Base-by-base conservation (phyloP, 2,797 vertebrate species). In the Muscicapa comitata region DNA sequence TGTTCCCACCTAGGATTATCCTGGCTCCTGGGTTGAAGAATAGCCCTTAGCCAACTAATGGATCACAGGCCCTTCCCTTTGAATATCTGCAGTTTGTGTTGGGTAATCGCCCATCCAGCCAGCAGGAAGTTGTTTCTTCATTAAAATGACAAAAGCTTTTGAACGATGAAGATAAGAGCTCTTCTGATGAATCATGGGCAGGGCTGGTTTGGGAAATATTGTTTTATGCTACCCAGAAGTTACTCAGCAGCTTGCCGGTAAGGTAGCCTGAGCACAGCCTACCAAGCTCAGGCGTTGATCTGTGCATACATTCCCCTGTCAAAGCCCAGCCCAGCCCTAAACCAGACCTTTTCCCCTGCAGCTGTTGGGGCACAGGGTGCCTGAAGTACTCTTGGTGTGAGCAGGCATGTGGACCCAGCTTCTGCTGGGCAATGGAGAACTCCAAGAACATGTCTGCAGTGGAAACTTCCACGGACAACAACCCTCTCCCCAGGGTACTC, bases 1-100 rank as follows among this genome's bases (percentile, higher is more conserved):
- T 93, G 82, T 80, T 95, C 85, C 91, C 82, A 94, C 93, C 96
- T 96, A 91, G 81, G 81, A 96, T 96, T 96, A 94, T 71, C 89
- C 72, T 50, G 45, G 48, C 71, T 86, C 55, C 38, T 0, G 2
- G 40, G 53, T 21, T 77, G 72, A 91, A 94, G 84, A 95, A 91
- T 91, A 95, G 82, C 80, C 48, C 13, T 71, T 40, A 70, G 53
- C 82, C 28, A 63, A 13, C 83, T 55, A 68, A 92, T 73, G 59
- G 93, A 86, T 93, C 83, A 53, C 62, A 66, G 81, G 55, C 79
- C 62, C 67, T 80, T 82, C 42, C 31, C 65, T 90, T 72, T 79
- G 80, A 92, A 37, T 76, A 57, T 67, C 74, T 73, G 88, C 77
- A 78, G 88, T 84, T 78, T 78, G 73, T 58, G 54, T 50, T 73